Base-by-base conservation (phyloP, 1,140 invertebrate genomes). In the Cydia fagiglandana region DNA sequence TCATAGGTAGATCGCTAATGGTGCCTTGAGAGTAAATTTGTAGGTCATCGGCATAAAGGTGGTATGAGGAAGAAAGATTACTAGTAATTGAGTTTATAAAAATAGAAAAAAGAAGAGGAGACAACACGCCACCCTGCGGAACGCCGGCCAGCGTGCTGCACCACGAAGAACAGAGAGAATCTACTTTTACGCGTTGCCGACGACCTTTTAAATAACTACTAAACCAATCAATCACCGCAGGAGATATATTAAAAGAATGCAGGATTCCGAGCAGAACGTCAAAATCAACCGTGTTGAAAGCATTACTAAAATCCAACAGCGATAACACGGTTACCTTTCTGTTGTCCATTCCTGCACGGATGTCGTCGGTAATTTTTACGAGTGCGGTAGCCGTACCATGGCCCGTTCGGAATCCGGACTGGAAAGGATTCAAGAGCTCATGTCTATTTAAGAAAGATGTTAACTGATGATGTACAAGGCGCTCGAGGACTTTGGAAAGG, bases 341-440 rank as follows among this genome's bases (percentile, higher is more conserved):
- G 24, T 20, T 64, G 64, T 64, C 64, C 64, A 64, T 64, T 13
- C 17, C 64, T 64, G 17, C 13, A 2, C 64, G 64, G 13, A 64
- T 64, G 24, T 64, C 64, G 20, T 64, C 64, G 13, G 64, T 64
- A 20, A 64, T 64, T 28, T 64, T 64, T n/a, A 64, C 10, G 17
- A 64, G 24, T 10, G 64, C 24, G 24, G 64, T 64, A 64, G 24
- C 17, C 64, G 64, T 64, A 28, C 64, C 20, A 28, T 64, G 64
- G 20, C 64, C 64, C 13, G 64, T 13, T n/a, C 64, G n/a, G 24
- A 64, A 64, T 0, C 64, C 64, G 20, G 64, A 64, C 17, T 64
- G 64, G 24, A 64, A 17, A 10, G 17, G 24, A 17, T 20, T 64
- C 10, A 64, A 10, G 17, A 20, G 24, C 9, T 64, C 24, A 64